Evolutionary conservation across 2,113 vertebrate species (phyloP).

Genomic region (Pomatostomus ruficeps): DNA sequence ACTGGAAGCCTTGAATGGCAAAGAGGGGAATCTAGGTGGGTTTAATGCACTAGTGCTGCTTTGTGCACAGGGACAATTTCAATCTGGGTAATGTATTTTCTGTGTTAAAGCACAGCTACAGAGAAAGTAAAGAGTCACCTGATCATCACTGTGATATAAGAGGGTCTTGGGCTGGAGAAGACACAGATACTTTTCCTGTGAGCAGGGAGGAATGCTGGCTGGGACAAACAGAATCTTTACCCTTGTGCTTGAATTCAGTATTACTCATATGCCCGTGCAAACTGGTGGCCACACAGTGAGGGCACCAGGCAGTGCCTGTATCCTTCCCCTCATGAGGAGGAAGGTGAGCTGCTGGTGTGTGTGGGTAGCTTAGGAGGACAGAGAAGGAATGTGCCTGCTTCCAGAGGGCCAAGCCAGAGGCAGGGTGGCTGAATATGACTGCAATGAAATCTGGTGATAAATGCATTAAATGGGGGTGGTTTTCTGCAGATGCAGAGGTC

Average conservation of each 20-base stretch:
- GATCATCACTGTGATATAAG: not conserved
- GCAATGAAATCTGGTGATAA: not conserved
- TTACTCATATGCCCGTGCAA: fast-evolving
- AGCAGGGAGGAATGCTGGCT: not conserved
- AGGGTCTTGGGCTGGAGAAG: not conserved
- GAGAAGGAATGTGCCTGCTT: not conserved
- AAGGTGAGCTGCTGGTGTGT: not conserved
- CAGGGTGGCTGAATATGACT: not conserved
- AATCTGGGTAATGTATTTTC: not conserved
- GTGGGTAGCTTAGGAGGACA: not conserved
- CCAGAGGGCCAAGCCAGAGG: not conserved
- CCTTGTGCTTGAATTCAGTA: not conserved
- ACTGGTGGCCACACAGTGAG: not conserved
- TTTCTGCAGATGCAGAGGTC: not conserved
- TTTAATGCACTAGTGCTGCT: not conserved
- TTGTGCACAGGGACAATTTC: not conserved
- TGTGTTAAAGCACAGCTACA: not conserved
- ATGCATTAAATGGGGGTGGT: not conserved
- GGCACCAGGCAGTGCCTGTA: not conserved
- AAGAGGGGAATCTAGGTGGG: not conserved
- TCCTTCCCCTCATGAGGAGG: fast-evolving
- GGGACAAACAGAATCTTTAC: not conserved
- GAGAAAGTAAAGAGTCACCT: not conserved
- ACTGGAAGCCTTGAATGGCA: not conserved
- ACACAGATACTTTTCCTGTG: not conserved